A percentile compares a stretch with the other conserved stretches of the same genome.
Evolutionary conservation across 2,113 vertebrate genomes (phyloP).

Genomic region (Terrapene triunguis): DNA sequence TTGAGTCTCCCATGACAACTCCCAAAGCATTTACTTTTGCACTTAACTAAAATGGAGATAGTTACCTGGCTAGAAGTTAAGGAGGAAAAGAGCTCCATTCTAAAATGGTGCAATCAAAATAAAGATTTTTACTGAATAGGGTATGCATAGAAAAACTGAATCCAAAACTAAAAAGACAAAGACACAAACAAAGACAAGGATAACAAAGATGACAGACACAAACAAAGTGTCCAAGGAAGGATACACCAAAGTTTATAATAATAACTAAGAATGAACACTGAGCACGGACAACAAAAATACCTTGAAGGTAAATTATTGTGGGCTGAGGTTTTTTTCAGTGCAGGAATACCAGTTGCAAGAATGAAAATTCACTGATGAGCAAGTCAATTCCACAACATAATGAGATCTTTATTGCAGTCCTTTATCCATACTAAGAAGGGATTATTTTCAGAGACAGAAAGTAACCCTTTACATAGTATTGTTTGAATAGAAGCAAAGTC

Average conservation of each 20-base stretch:
- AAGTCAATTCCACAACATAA: not conserved
- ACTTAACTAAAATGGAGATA: not conserved
- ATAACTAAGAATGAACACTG: not conserved
- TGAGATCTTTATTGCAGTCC: not conserved
- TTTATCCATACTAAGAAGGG: not conserved
- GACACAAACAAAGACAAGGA: too few species aligned
- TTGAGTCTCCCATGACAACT: not conserved
- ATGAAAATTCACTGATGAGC: not conserved
- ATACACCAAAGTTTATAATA: not conserved
- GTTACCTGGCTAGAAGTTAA: too few species aligned
- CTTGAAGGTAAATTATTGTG: not conserved
- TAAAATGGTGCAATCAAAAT: too few species aligned
- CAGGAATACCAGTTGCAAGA: too few species aligned
- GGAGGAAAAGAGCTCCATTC: too few species aligned
- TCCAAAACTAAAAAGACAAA: too few species aligned
- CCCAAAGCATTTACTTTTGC: not conserved
- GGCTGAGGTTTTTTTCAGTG: not conserved
- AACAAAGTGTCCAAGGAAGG: not conserved
- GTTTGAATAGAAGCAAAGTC: not conserved
- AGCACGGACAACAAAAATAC: not conserved
- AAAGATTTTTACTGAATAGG: too few species aligned
- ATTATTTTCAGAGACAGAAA: not conserved
- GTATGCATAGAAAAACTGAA: too few species aligned
- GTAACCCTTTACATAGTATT: accelerated
- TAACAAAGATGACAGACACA: not conserved